Conservation (phyloP, 2,888 invertebrate genomes). For the Siphlonurus alternatus region DNA sequence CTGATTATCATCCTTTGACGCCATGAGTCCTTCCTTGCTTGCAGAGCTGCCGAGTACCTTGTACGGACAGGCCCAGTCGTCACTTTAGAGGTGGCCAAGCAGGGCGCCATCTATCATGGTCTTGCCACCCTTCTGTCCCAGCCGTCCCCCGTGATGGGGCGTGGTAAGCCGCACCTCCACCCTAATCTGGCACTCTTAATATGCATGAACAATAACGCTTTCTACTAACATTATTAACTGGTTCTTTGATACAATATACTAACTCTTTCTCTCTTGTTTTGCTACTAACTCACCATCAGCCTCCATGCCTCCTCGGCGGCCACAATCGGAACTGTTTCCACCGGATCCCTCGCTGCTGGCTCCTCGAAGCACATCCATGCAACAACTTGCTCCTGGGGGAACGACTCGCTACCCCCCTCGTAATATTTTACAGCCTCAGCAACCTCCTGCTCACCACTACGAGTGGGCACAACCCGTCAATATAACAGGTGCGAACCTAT, state of each 20-base stretch:
- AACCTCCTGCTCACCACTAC: background rate
- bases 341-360: too few species aligned
- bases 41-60: constrained; percentile 85
- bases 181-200: too few species aligned
- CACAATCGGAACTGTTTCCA: too few species aligned
- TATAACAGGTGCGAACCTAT: background rate
- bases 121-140: constrained; percentile 82
- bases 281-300: too few species aligned
- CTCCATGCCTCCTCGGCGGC: too few species aligned
- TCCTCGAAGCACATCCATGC: too few species aligned
- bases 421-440: background rate
- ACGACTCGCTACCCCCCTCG: too few species aligned
- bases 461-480: background rate
- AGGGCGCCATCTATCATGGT: constrained; percentile 94
- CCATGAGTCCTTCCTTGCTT: constrained; percentile 10
- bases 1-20: background rate
- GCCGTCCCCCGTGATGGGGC: constrained; percentile 65
- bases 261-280: background rate
- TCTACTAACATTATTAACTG: too few species aligned
- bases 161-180: constrained; percentile 45
- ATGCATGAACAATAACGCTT: too few species aligned
- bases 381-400: too few species aligned
- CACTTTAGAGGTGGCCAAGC: constrained; percentile 89
- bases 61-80: constrained; percentile 89
- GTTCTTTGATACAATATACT: too few species aligned